Evolutionary conservation across 2,888 invertebrate genomes (phyloP).

Genomic region (Hypena proboscidalis): DNA sequence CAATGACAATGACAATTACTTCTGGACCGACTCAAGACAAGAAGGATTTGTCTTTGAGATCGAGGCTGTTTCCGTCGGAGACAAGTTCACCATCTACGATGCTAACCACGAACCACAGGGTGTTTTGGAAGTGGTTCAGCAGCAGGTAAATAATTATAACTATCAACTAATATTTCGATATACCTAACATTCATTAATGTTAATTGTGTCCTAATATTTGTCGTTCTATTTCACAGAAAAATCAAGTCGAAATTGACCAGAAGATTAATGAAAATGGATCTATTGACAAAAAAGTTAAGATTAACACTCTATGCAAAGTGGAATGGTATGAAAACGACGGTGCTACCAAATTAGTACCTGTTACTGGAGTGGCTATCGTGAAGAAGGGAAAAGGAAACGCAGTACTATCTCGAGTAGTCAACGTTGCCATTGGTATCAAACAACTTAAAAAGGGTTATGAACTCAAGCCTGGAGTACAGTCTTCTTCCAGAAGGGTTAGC

Average conservation of each 20-base stretch:
- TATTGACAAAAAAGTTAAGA: constrained; percentile 87
- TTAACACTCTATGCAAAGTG: constrained; percentile 87
- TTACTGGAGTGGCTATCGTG: constrained; percentile 85
- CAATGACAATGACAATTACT: constrained; percentile 89
- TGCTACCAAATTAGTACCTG: constrained; percentile 84
- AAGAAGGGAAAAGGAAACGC: constrained; percentile 83
- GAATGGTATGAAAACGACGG: constrained; percentile 88
- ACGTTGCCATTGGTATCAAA: constrained; percentile 85
- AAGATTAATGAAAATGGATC: constrained; percentile 71
- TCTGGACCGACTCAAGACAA: constrained; percentile 91
- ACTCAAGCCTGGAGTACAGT: constrained; percentile 87
- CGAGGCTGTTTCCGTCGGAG: constrained; percentile 88
- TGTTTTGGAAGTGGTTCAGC: constrained; percentile 87
- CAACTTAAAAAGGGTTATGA: constrained; percentile 85
- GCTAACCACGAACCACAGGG: constrained; percentile 88
- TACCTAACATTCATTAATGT: not conserved
- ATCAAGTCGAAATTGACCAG: constrained; percentile 78
- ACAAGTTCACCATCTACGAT: constrained; percentile 90
- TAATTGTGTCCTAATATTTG: not conserved
- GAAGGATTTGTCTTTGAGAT: constrained; percentile 91
- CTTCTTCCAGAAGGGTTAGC: constrained; percentile 86
- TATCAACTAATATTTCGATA: not conserved
- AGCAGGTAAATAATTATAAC: constrained; percentile 80
- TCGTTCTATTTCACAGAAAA: constrained; percentile 64
- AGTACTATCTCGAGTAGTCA: constrained; percentile 81